Evolutionary conservation across 1,140 invertebrate species (phyloP), one percentile per base, ranked within the genome.

Genomic region (Helicoverpa zea): DNA sequence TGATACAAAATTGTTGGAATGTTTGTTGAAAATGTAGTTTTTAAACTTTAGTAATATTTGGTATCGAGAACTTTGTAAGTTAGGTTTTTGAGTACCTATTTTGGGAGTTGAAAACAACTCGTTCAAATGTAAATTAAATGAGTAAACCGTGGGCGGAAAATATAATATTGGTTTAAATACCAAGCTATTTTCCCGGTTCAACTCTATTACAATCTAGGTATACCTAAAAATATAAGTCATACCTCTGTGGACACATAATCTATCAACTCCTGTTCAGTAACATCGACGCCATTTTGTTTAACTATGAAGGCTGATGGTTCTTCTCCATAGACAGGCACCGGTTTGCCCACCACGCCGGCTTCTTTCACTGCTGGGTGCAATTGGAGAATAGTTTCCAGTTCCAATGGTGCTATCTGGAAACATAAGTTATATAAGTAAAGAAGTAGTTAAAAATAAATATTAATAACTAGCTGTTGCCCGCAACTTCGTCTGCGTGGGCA

Each of bases 261-360:
- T 7, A 96, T 88, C 2, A 97, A 91, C 56, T 97, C 96, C 13
- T 95, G 75, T 52, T 95, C 95, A 1, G 94, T 96, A 2, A 96
- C 86, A 30, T 93, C 84, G 2, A 90, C 88, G 61, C 93, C 94
- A 1, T 91, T 87, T 88, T 96, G 95, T 76, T 91, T 95, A 11
- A 97, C 96, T 49, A 97, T 95, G 88, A 96, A 97, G 0, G 96
- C 96, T 80, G 96, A 87, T 2, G 97, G 97, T 5, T 97, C 89
- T 92, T 98, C 97, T 2, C 97, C 97, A 72, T 92, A 93, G 59
- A 90, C 87, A 11, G 35, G 14, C 2, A 80, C 79, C 1, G 97
- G 96, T 56, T 97, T 88, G 2, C 97, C 97, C 74, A 98, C 95
- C 4, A 98, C 97, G 2, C 96, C 97, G 11, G 95, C 96, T 85